Conservation (phyloP, 2,797 vertebrate species). For the Sylvilagus floridanus region DNA sequence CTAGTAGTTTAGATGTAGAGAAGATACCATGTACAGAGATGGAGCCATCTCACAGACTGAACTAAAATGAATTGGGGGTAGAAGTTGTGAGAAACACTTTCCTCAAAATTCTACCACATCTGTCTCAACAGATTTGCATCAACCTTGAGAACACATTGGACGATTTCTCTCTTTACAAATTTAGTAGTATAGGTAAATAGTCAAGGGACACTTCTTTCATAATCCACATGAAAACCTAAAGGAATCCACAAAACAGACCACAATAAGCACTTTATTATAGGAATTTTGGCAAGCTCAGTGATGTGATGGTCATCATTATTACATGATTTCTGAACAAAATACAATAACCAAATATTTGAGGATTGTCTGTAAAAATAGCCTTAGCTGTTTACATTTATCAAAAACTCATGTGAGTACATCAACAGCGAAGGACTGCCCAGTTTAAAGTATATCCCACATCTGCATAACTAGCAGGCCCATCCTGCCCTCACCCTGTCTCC, state of each 20-base stretch:
- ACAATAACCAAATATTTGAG: background rate
- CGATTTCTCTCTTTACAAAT: background rate
- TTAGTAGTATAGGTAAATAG: background rate
- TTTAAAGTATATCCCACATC: background rate
- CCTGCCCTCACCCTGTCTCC: too few species aligned
- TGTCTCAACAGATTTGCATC: background rate
- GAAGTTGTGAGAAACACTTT: background rate
- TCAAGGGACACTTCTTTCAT: background rate
- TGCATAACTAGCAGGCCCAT: background rate
- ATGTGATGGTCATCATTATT: background rate
- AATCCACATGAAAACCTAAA: background rate
- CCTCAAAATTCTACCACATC: background rate
- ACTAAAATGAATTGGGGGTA: background rate
- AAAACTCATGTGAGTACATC: background rate
- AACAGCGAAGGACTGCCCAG: background rate
- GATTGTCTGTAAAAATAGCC: background rate
- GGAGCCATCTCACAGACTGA: background rate
- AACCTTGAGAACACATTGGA: background rate
- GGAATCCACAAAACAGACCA: background rate
- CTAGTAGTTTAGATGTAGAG: background rate
- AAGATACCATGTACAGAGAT: background rate
- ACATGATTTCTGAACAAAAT: background rate
- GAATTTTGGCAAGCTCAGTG: too few species aligned
- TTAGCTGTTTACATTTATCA: background rate
- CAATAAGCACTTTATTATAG: background rate